Evolutionary conservation across 1,140 invertebrate genomes (phyloP).

Genomic region (Macrocentrus cingulum): DNA sequence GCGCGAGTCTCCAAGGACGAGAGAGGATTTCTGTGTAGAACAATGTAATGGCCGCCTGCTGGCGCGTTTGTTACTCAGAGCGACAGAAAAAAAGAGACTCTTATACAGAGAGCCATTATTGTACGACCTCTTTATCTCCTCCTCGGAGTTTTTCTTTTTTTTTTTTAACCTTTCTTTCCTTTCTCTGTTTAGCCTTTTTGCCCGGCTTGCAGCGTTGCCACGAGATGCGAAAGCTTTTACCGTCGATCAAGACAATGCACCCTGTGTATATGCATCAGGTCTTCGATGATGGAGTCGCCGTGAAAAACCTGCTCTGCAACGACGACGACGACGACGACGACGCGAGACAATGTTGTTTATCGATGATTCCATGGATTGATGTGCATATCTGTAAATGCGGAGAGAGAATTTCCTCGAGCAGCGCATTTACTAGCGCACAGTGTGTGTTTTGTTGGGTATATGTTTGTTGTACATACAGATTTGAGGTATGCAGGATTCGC

Average conservation of each 20-base stretch:
- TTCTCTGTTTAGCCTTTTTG: conserved; percentile 9
- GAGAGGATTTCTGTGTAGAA: background rate
- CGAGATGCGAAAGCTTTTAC: conserved; percentile 45
- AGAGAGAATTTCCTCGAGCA: too few species aligned
- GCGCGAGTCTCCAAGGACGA: too few species aligned
- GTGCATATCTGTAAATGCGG: too few species aligned
- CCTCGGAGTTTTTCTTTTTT: conserved; percentile 18
- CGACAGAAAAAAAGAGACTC: background rate
- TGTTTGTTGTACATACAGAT: too few species aligned
- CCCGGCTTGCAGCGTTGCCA: conserved; percentile 19
- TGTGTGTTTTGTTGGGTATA: too few species aligned
- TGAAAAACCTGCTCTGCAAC: background rate
- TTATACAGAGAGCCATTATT: conserved; percentile 35
- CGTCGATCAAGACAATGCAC: conserved; percentile 39
- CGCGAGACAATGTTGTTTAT: background rate
- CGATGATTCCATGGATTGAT: background rate
- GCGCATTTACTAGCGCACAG: too few species aligned
- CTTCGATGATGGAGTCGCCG: too few species aligned
- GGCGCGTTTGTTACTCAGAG: conserved; percentile 24
- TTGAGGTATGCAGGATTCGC: conserved; percentile 55
- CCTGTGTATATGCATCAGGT: conserved; percentile 17
- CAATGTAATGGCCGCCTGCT: conserved; percentile 12
- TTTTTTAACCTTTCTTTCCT: background rate
- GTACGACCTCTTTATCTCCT: conserved; percentile 43
- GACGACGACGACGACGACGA: too few species aligned